Conservation (phyloP, 2,888 invertebrate genomes). For the Lagria hirta region DNA sequence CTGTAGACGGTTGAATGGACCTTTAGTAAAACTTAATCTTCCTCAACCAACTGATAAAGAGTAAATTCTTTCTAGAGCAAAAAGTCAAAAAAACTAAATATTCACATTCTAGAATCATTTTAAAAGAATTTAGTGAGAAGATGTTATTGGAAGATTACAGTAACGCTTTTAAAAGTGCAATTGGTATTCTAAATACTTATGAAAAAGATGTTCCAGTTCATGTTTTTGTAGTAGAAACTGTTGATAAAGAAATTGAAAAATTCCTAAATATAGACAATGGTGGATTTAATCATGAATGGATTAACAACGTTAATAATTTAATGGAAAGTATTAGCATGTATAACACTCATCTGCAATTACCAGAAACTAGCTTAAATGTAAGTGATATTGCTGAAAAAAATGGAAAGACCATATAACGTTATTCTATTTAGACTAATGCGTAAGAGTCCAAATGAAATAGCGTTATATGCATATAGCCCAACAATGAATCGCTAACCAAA, state of each 20-base stretch:
- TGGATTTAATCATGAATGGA: slow-evolving; percentile 1
- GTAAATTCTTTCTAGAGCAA: too few species aligned
- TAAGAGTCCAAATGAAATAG: too few species aligned
- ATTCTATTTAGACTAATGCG: too few species aligned
- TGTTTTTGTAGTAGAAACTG: too few species aligned
- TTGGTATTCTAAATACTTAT: too few species aligned
- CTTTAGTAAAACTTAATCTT: slow-evolving; percentile 9
- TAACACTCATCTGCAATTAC: slow-evolving; percentile 13
- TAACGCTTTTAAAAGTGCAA: slow-evolving; percentile 17
- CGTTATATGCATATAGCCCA: too few species aligned
- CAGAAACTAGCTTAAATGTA: slow-evolving; percentile 20
- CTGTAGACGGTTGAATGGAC: slow-evolving; percentile 16
- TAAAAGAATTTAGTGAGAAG: slow-evolving; percentile 7
- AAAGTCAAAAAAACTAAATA: too few species aligned
- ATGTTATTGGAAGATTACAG: slow-evolving; percentile 11
- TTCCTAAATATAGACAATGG: slow-evolving; percentile 6
- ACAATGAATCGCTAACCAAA: too few species aligned
- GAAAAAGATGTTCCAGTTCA: too few species aligned
- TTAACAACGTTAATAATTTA: slow-evolving; percentile 8
- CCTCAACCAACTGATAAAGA: slow-evolving; percentile 2
- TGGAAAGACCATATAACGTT: too few species aligned
- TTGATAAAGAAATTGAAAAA: slow-evolving; percentile 13
- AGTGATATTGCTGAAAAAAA: too few species aligned
- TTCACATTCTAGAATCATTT: too few species aligned
- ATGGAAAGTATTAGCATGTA: slow-evolving; percentile 19